Percentiles rank a stretch among this genome's conserved stretches.
These are phyloP conservation scores for Anguilla japonica DNA, from an alignment of 2,113 vertebrate genomes.

Conservation along the genomic window DNA sequence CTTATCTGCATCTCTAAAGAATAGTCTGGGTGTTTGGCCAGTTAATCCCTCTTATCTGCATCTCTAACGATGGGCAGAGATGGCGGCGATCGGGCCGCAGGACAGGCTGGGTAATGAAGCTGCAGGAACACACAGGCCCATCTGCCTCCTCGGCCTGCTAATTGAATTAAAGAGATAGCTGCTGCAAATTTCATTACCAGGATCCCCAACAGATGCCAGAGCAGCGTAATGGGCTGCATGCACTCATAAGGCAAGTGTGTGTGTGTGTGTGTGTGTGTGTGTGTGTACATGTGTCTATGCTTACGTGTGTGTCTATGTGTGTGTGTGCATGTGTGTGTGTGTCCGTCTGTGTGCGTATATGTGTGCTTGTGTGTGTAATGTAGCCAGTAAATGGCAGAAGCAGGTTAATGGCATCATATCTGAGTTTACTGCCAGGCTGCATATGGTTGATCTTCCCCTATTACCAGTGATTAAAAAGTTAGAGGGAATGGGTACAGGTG, in stretches of 20 bases:
- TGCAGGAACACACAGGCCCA: conserved; percentile 47
- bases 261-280: neutral
- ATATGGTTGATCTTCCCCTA: too few relatives aligned
- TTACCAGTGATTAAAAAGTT: too few relatives aligned
- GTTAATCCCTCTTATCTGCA: too few relatives aligned
- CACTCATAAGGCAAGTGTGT: conserved; percentile 20
- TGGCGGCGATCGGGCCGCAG: conserved; percentile 43
- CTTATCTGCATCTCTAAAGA: conserved; percentile 45
- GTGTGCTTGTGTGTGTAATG: too few relatives aligned
- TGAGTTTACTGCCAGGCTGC: too few relatives aligned
- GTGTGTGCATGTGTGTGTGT: too few relatives aligned
- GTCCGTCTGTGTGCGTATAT: too few relatives aligned
- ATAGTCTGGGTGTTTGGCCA: conserved; percentile 30
- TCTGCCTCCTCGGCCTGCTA: conserved; percentile 51
- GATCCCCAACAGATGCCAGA: conserved; percentile 47
- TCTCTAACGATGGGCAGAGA: conserved; percentile 57
- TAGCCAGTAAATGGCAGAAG: too few relatives aligned
- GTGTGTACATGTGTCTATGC: too few relatives aligned
- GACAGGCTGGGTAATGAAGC: conserved; percentile 54
- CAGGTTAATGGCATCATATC: too few relatives aligned
- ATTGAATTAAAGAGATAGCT: conserved; percentile 62
- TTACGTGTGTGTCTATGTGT: too few relatives aligned
- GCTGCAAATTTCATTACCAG: conserved; percentile 34
- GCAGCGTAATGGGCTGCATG: conserved; percentile 49
- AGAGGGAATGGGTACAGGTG: too few relatives aligned